Evolutionary conservation across 2,888 invertebrate genomes (phyloP).

Genomic region (Eurytoma californica): DNA sequence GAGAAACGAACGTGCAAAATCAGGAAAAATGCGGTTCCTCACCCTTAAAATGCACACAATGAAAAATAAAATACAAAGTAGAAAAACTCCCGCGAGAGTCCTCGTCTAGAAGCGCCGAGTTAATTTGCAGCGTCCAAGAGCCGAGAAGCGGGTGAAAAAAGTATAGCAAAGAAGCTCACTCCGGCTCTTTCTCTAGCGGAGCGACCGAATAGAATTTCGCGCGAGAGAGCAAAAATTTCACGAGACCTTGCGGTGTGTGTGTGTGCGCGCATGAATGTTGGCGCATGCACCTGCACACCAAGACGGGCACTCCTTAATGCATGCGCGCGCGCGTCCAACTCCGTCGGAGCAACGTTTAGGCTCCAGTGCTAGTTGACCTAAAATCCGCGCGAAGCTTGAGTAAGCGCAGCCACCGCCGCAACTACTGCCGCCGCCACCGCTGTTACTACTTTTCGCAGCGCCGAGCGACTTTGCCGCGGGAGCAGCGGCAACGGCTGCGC

Average conservation of each 20-base stretch:
- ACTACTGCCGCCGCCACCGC: not conserved
- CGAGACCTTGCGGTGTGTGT: not conserved
- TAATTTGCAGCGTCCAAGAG: constrained; percentile 33
- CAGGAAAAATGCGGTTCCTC: not conserved
- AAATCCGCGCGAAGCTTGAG: constrained; percentile 39
- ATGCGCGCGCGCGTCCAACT: constrained; percentile 6
- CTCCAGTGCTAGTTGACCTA: constrained; percentile 39
- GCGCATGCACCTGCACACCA: too few relatives aligned
- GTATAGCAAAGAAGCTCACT: too few relatives aligned
- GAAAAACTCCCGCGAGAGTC: not conserved
- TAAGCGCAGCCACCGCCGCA: constrained; percentile 6
- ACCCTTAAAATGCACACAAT: not conserved
- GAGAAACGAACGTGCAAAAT: not conserved
- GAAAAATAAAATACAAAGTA: not conserved
- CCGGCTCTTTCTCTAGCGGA: too few relatives aligned
- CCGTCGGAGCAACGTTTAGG: constrained; percentile 23
- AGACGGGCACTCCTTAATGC: not conserved
- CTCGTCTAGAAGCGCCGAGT: constrained; percentile 11
- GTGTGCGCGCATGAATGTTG: not conserved
- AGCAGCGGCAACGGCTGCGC: not conserved
- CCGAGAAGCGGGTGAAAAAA: too few relatives aligned
- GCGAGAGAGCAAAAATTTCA: constrained; percentile 22
- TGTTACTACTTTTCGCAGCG: too few relatives aligned
- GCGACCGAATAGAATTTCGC: constrained; percentile 3
- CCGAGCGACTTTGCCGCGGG: not conserved